Base-by-base conservation (phyloP, 1,140 invertebrate genomes). In the Laupala kohalensis region DNA sequence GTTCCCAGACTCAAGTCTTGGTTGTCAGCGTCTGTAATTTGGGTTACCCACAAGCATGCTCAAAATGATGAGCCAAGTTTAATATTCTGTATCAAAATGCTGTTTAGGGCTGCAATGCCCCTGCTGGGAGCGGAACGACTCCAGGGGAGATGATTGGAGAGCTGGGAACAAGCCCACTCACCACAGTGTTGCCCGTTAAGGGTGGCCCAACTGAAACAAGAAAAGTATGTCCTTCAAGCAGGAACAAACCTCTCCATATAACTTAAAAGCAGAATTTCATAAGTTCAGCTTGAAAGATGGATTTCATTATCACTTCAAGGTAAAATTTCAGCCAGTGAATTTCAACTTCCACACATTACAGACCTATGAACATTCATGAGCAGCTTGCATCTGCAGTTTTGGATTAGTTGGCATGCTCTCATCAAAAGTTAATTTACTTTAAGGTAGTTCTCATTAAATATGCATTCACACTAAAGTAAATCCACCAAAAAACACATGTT, bases 101-200 rank as follows among this genome's bases (percentile, higher is more conserved):
- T 69, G 30, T 68, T 64, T 65, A 72, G 25, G 71, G 71, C 29
- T 67, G 65, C 66, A 72, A 26, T 6, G 71, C 29, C 71, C 66
- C 71, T 19, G 71, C 65, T 25, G 66, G 24, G 24, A 71, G 37
- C n/a, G 71, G 65, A 37, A 72, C 71, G 4, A 65, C 30, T 29
- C 71, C 71, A 68, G 71, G 71, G 26, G 71, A 72, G 25, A 72
- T 72, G 67, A 72, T 72, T 37, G 71, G 71, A 53, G 71, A 72
- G 71, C 71, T 72, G 30, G 71, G 71, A 19, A 72, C 71, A 72
- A 72, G 71, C 37, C 71, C 71, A 68, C 71, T 72, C 63, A 69
- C 71, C 71, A 72, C 71, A 67, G 71, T 53, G 71, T 72, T 72
- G 37, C 66, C 29, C 23, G 71, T 28, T 29, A 67, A 64, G 65